A percentile compares a stretch with the other conserved stretches of the same genome.
Conservation (phyloP, 2,797 vertebrate genomes). For the Poeciliopsis presidionis region DNA sequence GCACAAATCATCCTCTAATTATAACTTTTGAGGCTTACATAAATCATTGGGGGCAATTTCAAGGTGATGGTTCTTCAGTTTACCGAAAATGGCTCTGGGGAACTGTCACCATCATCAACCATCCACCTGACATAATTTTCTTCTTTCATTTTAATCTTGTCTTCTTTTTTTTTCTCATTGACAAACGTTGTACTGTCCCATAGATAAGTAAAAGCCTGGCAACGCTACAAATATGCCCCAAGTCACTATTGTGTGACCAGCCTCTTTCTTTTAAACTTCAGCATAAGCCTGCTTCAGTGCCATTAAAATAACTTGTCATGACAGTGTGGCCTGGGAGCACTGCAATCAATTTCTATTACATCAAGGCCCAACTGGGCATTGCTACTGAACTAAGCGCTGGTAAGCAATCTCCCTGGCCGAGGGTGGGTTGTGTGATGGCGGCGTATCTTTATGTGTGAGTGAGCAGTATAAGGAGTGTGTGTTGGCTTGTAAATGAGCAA, state of each 20-base stretch:
- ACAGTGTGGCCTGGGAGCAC: slow-evolving; percentile 70
- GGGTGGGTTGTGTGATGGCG: slow-evolving; percentile 30
- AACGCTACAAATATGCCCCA: slow-evolving; percentile 52
- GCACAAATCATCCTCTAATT: slow-evolving; percentile 76
- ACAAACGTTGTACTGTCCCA: slow-evolving; percentile 35
- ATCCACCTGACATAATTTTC: slow-evolving; percentile 22
- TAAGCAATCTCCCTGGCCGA: slow-evolving; percentile 68
- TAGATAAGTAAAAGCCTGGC: slow-evolving; percentile 59
- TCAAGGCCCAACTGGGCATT: slow-evolving; percentile 69
- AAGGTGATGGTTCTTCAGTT: slow-evolving; percentile 32
- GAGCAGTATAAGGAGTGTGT: slow-evolving; percentile 10
- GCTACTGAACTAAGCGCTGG: slow-evolving; percentile 61
- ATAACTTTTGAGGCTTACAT: slow-evolving; percentile 42
- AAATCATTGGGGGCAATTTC: slow-evolving; percentile 14
- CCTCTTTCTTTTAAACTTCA: slow-evolving; percentile 64
- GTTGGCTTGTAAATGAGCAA: slow-evolving; percentile 14
- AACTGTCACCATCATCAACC: slow-evolving; percentile 27
- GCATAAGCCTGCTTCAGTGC: slow-evolving; percentile 70
- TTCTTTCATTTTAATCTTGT: slow-evolving; percentile 18
- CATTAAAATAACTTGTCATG: slow-evolving; percentile 78
- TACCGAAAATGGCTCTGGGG: slow-evolving; percentile 29
- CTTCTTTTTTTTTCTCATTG: neutral
- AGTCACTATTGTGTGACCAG: slow-evolving; percentile 40
- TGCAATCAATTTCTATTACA: slow-evolving; percentile 80
- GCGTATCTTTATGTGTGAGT: slow-evolving; percentile 23